Conservation (phyloP, 2,113 vertebrate genomes). For the Circaetus gallicus region DNA sequence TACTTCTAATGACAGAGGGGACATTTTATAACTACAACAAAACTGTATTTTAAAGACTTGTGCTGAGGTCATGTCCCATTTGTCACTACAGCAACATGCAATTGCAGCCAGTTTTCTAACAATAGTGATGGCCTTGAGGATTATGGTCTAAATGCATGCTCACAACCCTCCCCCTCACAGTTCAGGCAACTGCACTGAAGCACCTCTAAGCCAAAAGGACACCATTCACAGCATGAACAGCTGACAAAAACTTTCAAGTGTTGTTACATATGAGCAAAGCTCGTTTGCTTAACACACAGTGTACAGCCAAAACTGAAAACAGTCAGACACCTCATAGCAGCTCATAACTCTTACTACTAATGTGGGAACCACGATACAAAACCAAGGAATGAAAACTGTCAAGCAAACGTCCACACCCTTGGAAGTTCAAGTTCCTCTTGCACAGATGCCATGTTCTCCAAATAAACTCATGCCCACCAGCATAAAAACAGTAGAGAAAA, state of each 20-base stretch:
- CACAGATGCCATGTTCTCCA: background rate
- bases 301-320: background rate
- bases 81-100: slow-evolving; percentile 6
- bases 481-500: background rate
- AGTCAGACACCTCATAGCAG: background rate
- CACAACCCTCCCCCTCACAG: background rate
- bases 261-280: background rate
- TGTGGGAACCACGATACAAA: background rate
- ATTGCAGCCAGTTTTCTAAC: background rate
- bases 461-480: background rate
- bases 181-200: background rate
- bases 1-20: background rate
- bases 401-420: background rate
- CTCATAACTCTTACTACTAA: background rate
- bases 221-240: background rate
- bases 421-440: background rate
- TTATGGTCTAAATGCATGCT: background rate
- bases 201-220: background rate
- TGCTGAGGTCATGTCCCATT: background rate
- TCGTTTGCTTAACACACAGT: background rate
- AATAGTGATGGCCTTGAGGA: slow-evolving; percentile 6
- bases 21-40: background rate
- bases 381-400: background rate
- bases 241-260: background rate
- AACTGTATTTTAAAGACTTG: background rate